A percentile compares a stretch with the other conserved stretches of the same genome.
These are phyloP conservation scores for Porites cylindrica DNA, from an alignment of 92 coral and sea anemone species.

Conservation along the genomic window DNA sequence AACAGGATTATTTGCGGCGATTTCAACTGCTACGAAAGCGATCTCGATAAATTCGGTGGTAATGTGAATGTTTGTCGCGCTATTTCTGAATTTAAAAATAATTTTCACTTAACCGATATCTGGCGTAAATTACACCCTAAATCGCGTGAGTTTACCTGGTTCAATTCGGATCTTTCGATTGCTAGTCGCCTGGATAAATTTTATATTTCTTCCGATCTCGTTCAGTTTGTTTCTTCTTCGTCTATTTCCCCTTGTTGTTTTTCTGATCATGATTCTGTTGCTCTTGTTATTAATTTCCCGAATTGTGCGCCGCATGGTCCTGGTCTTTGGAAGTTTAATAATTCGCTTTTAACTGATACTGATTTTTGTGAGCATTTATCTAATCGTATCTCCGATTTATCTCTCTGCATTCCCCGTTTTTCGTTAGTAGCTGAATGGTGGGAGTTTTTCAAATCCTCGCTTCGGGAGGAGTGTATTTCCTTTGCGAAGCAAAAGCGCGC, in stretches of 20 bases:
- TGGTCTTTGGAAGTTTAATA: not conserved
- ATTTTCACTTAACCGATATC: not conserved
- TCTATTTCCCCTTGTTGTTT: not conserved
- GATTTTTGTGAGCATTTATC: not conserved
- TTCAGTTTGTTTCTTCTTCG: not conserved
- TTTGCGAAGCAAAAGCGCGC: not conserved
- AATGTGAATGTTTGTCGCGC: not conserved
- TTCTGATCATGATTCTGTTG: conserved; percentile 21
- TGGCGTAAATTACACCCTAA: conserved; percentile 21
- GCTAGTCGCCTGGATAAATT: not conserved
- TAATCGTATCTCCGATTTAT: not conserved
- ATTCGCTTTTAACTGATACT: not conserved
- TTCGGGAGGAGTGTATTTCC: not conserved
- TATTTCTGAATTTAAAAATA: too few species aligned
- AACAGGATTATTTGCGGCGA: not conserved
- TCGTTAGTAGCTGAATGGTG: not conserved
- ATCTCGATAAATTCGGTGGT: not conserved
- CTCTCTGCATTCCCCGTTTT: not conserved
- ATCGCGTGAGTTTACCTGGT: not conserved
- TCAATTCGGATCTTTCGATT: not conserved
- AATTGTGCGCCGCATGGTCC: not conserved
- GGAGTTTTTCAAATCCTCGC: not conserved
- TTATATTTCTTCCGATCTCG: not conserved
- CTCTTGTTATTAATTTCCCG: not conserved
- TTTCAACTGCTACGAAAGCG: not conserved